Evolutionary conservation across 2,113 vertebrate species (phyloP).

Genomic region (Lagopus muta): DNA sequence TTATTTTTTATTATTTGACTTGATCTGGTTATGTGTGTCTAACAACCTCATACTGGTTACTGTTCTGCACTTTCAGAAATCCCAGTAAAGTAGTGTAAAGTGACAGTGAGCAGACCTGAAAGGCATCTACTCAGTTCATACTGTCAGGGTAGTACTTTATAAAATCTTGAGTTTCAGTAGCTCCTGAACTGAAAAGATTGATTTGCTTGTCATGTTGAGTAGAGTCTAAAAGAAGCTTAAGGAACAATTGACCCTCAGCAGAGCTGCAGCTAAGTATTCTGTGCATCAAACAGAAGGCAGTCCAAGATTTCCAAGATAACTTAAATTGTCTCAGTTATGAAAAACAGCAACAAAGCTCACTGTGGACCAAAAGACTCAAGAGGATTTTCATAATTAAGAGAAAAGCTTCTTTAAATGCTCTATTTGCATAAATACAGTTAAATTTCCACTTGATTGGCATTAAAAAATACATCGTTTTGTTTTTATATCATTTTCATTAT

Average conservation of each 20-base stretch:
- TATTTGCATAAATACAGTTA: constrained; percentile 57
- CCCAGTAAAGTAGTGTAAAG: constrained; percentile 54
- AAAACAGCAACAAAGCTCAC: constrained; percentile 40
- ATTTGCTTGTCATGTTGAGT: constrained; percentile 85
- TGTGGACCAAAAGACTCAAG: constrained; percentile 43
- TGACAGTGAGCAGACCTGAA: constrained; percentile 68
- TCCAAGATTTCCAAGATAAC: constrained; percentile 73
- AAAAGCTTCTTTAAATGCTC: constrained; percentile 65
- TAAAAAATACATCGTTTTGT: neutral
- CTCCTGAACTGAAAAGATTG: constrained; percentile 79
- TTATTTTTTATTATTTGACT: constrained; percentile 21
- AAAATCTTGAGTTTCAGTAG: constrained; percentile 82
- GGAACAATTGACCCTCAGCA: constrained; percentile 77
- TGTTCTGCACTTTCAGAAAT: constrained; percentile 55
- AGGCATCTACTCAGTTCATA: constrained; percentile 75
- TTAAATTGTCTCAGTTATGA: constrained; percentile 65
- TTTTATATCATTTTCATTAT: constrained; percentile 50
- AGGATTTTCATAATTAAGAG: constrained; percentile 76
- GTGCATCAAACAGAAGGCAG: constrained; percentile 67
- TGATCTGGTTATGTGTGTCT: constrained; percentile 23
- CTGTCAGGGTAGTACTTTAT: constrained; percentile 70
- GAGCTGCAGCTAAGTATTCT: constrained; percentile 62
- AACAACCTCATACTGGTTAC: constrained; percentile 32
- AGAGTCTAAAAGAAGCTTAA: constrained; percentile 80
- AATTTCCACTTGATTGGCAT: constrained; percentile 11